Conservation (phyloP, 2,797 vertebrate species). For the Esox masquinongy region DNA sequence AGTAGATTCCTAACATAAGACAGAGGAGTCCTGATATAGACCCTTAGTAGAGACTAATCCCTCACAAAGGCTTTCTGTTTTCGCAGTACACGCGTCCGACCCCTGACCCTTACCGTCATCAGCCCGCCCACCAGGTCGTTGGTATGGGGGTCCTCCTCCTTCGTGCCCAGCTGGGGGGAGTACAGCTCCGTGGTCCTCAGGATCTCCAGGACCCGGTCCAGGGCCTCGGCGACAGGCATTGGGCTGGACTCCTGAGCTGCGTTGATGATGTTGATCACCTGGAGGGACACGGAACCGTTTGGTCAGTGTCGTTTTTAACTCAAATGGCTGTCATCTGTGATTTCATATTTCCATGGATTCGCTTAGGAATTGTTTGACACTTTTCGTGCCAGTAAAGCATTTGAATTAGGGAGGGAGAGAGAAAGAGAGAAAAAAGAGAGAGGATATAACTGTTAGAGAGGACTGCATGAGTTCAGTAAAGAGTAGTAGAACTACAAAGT, state of each 20-base stretch:
- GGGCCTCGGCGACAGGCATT: slow-evolving; percentile 89
- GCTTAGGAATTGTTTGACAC: not conserved
- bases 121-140: slow-evolving; percentile 93
- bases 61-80: no score
- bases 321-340: not conserved
- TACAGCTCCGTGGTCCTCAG: slow-evolving; percentile 94
- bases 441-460: no score
- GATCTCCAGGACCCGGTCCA: slow-evolving; percentile 95
- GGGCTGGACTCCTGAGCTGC: slow-evolving; percentile 95
- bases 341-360: no score
- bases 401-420: not conserved
- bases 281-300: slow-evolving; percentile 8
- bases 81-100: not conserved
- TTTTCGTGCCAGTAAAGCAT: not conserved
- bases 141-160: slow-evolving; percentile 96
- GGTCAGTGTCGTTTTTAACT: not conserved
- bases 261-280: slow-evolving; percentile 98
- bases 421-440: not conserved
- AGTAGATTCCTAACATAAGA: no score
- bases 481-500: not conserved
- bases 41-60: no score
- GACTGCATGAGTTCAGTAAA: no score
- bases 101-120: slow-evolving; percentile 84
- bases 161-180: slow-evolving; percentile 90
- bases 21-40: no score